Conservation (phyloP, 2,797 vertebrate species). For the Macropus fuliginosus region DNA sequence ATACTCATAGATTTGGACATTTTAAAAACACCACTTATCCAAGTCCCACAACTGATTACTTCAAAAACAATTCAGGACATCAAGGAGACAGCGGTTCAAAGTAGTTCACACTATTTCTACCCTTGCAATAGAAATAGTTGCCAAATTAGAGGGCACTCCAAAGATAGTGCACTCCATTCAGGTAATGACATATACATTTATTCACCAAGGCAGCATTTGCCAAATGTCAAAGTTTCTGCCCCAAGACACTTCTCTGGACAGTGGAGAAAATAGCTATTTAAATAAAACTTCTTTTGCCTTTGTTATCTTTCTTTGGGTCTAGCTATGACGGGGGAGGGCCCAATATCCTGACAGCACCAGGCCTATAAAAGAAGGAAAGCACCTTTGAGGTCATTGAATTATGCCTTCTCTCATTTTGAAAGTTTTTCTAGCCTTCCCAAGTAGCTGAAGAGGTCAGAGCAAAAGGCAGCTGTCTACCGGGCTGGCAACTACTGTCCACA, state of each 20-base stretch:
- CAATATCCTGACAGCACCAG: background rate
- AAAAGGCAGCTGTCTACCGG: background rate
- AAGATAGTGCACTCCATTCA: conserved; percentile 49
- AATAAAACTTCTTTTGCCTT: conserved; percentile 55
- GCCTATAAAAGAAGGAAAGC: background rate
- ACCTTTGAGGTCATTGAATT: background rate
- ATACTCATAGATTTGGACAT: conserved; percentile 23
- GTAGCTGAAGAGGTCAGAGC: conserved; percentile 1
- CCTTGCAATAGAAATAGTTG: conserved; percentile 25
- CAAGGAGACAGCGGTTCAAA: conserved; percentile 48
- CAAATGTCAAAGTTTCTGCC: conserved; percentile 62
- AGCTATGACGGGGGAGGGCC: background rate
- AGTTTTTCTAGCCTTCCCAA: conserved; percentile 19
- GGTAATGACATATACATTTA: conserved; percentile 50
- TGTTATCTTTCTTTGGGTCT: conserved; percentile 39
- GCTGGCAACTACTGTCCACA: background rate
- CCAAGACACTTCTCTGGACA: conserved; percentile 45
- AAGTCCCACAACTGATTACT: conserved; percentile 3
- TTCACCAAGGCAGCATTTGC: conserved; percentile 51
- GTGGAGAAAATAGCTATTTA: conserved; percentile 62
- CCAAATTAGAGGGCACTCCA: conserved; percentile 47
- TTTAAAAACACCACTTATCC: conserved; percentile 8
- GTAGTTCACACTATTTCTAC: conserved; percentile 30
- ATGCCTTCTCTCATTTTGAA: background rate
- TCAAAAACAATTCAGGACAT: conserved; percentile 47